Evolutionary conservation across 2,113 vertebrate genomes (phyloP).

Genomic region (Corythornis vintsioides): DNA sequence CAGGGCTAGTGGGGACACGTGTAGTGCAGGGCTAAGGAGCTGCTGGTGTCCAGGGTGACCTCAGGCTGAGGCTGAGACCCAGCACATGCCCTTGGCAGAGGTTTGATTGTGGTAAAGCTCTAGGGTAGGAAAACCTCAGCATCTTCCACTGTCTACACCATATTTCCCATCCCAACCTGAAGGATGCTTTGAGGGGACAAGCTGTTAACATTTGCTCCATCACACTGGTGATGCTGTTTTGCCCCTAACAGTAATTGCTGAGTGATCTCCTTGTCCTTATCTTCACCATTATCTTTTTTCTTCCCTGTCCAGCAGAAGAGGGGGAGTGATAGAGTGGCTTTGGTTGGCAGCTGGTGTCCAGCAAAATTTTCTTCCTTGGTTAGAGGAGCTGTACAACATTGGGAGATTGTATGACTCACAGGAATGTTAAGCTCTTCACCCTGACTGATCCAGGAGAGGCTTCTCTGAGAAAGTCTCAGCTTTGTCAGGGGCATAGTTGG

Average conservation of each 20-base stretch:
- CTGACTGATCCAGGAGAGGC: background rate
- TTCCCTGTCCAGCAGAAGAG: background rate
- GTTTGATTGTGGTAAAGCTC: background rate
- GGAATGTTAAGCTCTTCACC: background rate
- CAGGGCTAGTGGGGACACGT: background rate
- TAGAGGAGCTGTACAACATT: background rate
- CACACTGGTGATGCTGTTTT: background rate
- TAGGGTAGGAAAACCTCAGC: background rate
- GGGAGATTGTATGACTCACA: background rate
- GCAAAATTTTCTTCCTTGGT: background rate
- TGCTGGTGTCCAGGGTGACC: background rate
- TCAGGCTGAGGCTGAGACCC: no score
- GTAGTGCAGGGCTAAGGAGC: rapidly evolving
- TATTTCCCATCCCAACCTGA: background rate
- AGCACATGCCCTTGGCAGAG: background rate
- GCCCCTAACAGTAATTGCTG: background rate
- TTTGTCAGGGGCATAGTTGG: background rate
- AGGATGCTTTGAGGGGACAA: background rate
- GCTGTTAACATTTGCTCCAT: background rate
- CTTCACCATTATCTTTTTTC: background rate
- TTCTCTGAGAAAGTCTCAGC: background rate
- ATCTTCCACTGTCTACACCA: background rate
- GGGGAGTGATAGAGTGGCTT: background rate
- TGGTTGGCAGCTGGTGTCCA: background rate
- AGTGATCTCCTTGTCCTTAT: background rate